Evolutionary conservation across 2,113 vertebrate genomes (phyloP).

Genomic region (Sitta europaea): DNA sequence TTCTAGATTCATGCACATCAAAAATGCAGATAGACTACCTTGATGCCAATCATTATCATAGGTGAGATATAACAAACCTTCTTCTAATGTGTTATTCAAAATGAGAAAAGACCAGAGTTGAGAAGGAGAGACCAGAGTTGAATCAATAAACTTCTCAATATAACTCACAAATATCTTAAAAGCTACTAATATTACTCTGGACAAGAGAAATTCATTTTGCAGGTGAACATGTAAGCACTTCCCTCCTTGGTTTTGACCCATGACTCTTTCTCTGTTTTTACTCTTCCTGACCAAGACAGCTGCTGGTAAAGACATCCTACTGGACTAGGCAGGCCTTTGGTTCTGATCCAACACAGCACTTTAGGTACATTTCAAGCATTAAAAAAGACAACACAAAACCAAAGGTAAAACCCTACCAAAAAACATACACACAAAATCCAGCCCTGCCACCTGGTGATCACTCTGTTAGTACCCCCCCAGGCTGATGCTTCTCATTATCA

Average conservation of each 20-base stretch:
- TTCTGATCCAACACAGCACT: background rate
- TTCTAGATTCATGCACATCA: background rate
- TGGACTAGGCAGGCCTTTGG: background rate
- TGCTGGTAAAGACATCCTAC: background rate
- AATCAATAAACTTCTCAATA: background rate
- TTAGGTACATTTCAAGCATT: background rate
- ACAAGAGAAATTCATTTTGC: background rate
- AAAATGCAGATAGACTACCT: background rate
- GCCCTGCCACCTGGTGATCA: constrained; percentile 58
- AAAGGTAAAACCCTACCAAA: background rate
- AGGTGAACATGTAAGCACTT: background rate
- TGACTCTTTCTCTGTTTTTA: background rate
- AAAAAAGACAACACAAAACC: background rate
- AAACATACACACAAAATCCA: background rate
- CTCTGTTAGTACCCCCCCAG: background rate
- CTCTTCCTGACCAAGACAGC: background rate
- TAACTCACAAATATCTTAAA: background rate
- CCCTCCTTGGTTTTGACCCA: background rate
- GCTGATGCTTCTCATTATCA: background rate
- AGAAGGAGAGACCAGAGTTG: background rate
- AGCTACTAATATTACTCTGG: background rate
- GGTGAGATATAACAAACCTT: background rate
- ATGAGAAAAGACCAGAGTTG: no score
- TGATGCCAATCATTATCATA: background rate
- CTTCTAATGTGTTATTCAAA: background rate